Evolutionary conservation across 2,888 invertebrate species (phyloP).

Genomic region (Latrodectus elegans): DNA sequence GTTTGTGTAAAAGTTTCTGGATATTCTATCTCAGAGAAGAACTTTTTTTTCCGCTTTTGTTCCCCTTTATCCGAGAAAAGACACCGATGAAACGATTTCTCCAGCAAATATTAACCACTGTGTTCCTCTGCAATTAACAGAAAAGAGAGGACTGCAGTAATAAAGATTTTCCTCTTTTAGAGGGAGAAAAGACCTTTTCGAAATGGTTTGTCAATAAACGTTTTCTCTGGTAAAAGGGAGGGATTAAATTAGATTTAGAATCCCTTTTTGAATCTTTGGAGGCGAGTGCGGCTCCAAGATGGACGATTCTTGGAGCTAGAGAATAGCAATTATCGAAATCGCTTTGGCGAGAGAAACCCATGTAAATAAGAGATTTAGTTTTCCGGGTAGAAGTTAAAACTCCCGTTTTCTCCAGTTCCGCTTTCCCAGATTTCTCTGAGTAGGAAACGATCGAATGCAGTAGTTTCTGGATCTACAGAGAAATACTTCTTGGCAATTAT

Average conservation of each 20-base stretch:
- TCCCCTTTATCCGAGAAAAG: neutral
- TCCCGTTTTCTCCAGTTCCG: slow-evolving; percentile 2
- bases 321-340: slow-evolving; percentile 39
- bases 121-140: slow-evolving; percentile 35
- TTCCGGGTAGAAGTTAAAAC: slow-evolving; percentile 23
- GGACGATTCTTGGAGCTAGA: slow-evolving; percentile 12
- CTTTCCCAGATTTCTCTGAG: slow-evolving; percentile 19
- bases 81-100: slow-evolving; percentile 1
- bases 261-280: neutral
- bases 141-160: slow-evolving; percentile 5
- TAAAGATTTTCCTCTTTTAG: neutral
- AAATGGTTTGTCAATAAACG: slow-evolving; percentile 60
- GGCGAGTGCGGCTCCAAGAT: neutral
- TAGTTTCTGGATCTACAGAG: no score
- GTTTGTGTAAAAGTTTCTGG: neutral
- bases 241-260: slow-evolving; percentile 50
- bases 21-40: neutral
- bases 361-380: slow-evolving; percentile 43
- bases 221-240: slow-evolving; percentile 29
- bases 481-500: no score
- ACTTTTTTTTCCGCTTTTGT: neutral
- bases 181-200: slow-evolving; percentile 18
- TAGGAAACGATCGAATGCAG: no score
- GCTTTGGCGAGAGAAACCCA: neutral
- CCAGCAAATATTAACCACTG: slow-evolving; percentile 31